Conservation (phyloP, 2,888 invertebrate genomes). For the Incurvaria masculella region DNA sequence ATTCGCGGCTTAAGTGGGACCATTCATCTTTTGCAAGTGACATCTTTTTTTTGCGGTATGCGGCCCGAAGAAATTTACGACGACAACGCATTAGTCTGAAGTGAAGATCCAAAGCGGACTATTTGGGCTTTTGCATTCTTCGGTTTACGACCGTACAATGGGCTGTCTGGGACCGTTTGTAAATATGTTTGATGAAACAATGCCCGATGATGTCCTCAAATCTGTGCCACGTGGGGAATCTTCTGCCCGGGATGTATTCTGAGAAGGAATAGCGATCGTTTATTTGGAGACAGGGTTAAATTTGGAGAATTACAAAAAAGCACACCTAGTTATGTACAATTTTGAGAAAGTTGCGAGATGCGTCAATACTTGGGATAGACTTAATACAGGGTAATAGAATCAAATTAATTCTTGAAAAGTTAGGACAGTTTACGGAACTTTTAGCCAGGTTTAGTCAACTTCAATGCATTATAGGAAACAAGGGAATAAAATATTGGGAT, state of each 20-base stretch:
- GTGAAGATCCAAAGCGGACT: neutral
- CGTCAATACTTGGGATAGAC: too few relatives aligned
- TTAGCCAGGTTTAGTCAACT: too few relatives aligned
- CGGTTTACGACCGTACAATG: neutral
- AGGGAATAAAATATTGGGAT: too few relatives aligned
- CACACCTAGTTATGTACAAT: too few relatives aligned
- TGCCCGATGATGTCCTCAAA: neutral
- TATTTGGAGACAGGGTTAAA: too few relatives aligned
- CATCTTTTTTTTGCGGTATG: neutral
- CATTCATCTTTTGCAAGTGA: neutral
- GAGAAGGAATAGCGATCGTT: neutral
- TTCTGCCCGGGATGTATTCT: neutral
- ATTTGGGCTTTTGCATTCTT: neutral
- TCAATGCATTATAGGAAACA: too few relatives aligned
- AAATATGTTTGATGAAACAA: neutral
- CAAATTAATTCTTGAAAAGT: too few relatives aligned
- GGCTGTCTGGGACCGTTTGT: neutral
- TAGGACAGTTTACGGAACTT: too few relatives aligned
- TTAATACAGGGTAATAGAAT: too few relatives aligned
- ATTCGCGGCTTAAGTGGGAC: neutral
- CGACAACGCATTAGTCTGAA: neutral
- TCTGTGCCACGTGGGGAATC: neutral
- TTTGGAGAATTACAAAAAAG: too few relatives aligned
- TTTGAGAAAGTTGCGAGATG: too few relatives aligned
- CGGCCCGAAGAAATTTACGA: neutral